Evolutionary conservation across 2,888 invertebrate genomes (phyloP).

Genomic region (Dendrolimus pini): DNA sequence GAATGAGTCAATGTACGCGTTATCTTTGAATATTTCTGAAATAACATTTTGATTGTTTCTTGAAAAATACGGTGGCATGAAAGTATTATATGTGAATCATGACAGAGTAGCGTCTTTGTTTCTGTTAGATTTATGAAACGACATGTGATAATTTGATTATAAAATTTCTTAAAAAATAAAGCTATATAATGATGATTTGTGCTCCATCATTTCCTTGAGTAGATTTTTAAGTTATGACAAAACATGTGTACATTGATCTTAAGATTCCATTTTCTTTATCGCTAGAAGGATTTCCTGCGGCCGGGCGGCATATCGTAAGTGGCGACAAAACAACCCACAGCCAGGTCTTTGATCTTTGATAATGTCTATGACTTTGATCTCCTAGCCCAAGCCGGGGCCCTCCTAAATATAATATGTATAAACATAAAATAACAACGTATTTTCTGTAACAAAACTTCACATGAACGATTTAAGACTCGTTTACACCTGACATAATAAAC

Average conservation of each 20-base stretch:
- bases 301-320: too few relatives aligned
- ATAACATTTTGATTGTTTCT: neutral
- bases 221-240: neutral
- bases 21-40: neutral
- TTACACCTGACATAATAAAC: neutral
- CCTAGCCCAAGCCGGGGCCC: too few relatives aligned
- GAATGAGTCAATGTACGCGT: too few relatives aligned
- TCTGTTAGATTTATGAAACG: neutral
- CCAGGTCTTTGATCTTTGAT: too few relatives aligned
- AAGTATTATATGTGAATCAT: conserved; percentile 5
- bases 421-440: too few relatives aligned
- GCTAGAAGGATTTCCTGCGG: too few relatives aligned
- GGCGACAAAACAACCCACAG: too few relatives aligned
- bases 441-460: too few relatives aligned
- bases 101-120: neutral
- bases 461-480: neutral
- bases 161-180: neutral
- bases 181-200: neutral
- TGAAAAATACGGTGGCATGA: neutral
- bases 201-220: neutral
- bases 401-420: too few relatives aligned
- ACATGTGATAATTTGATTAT: neutral
- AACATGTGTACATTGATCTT: too few relatives aligned
- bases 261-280: too few relatives aligned
- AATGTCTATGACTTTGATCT: too few relatives aligned